phyloP scores from a whole-genome alignment of 2,888 invertebrate genomes.

The Yponomeuta plumbellus region DNA sequence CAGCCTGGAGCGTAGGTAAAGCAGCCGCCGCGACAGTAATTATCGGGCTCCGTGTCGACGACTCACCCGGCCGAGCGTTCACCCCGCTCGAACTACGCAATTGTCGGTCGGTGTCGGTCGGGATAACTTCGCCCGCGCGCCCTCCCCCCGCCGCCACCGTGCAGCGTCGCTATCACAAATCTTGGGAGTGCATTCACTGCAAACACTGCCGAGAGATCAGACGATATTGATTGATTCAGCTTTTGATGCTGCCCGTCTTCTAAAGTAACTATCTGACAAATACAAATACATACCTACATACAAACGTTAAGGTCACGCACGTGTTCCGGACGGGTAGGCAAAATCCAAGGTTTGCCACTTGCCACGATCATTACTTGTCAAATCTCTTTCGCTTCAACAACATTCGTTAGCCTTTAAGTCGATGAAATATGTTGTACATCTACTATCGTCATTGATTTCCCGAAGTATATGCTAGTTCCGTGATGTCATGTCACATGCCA shows the following conservation, averaged over 20 bases:
- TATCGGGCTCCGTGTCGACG: constrained; percentile 69
- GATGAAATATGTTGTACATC: no score
- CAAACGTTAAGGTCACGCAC: no score
- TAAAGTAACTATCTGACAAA: not conserved
- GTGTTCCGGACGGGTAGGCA: no score
- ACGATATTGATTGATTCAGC: not conserved
- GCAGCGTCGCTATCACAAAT: constrained; percentile 55
- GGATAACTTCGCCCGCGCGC: constrained; percentile 40
- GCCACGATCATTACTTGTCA: no score
- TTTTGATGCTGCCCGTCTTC: not conserved
- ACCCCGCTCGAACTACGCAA: constrained; percentile 65
- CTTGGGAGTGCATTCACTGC: constrained; percentile 35
- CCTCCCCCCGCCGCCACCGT: constrained; percentile 17
- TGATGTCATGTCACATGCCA: not conserved
- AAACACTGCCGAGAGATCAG: not conserved
- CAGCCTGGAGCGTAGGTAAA: not conserved
- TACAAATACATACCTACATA: no score
- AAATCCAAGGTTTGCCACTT: no score
- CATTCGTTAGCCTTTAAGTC: no score
- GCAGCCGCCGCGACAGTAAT: constrained; percentile 50
- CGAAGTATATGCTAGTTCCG: not conserved
- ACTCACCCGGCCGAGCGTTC: constrained; percentile 66
- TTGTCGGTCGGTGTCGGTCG: constrained; percentile 44
- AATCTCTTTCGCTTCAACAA: no score
- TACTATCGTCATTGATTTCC: not conserved